Base-by-base conservation (phyloP, 2,797 vertebrate genomes). In the Tinamus major region DNA sequence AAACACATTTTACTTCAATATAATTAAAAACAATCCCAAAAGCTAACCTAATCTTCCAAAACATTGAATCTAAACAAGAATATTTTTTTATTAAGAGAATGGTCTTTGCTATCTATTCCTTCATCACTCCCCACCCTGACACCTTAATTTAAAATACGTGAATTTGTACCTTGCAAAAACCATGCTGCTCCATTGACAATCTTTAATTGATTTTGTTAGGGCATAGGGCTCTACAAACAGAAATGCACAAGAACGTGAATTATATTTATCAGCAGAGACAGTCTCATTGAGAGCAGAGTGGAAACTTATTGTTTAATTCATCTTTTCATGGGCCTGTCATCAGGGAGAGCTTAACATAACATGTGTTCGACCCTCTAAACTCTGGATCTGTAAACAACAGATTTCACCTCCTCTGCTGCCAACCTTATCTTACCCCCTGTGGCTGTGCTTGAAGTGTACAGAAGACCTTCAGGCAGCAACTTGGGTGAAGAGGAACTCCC, bases 1-100 rank as follows among this genome's bases (percentile, higher is more conserved):
- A 67, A 96, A 93, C 94, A 85, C 42, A 92, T 90, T 92, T 93
- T 87, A 81, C 68, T 89, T 96, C 84, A 65, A 10, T 77, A 61
- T 79, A 85, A 97, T 90, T 96, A 94, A 94, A 95, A 95, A 89
- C 90, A 88, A 86, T 93, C 85, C 95, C 94, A 93, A 85, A 95
- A 95, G 95, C 87, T 90, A 95, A 85, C 77, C 68, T 81, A 93
- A 56, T 79, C 69, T 96, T 94, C 77, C 83, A 91, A 86, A 89
- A 53, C 15, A 64, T 39, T 56, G 59, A 89, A 65, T 80, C 89
- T 84, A 95, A 79, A 82, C 79, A 95, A 76, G 26, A 64, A 59
- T 46, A 19, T 76, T 42, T 87, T 85, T 95, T 75, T 82, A 79
- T 41, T 76, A 58, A 77, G 44, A 15, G 33, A 93, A 77, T 75